phyloP scores from a whole-genome alignment of 2,797 vertebrate species.

The Muscicapa striata region DNA sequence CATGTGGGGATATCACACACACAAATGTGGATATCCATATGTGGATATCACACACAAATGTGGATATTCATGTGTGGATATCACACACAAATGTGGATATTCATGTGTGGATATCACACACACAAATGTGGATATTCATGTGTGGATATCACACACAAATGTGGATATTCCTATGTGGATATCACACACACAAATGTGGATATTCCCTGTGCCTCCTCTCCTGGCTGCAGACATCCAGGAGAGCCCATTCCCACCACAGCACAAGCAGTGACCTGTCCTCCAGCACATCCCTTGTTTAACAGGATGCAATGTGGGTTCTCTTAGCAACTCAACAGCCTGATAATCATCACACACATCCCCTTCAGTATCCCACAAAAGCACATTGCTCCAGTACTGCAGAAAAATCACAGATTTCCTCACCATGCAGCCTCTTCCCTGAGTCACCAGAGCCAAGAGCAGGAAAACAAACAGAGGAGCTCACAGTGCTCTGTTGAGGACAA shows the following conservation, averaged over 20 bases:
- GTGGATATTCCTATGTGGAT: not conserved
- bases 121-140: fast-evolving
- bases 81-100: not conserved
- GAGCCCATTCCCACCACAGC: not conserved
- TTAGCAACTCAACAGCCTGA: not conserved
- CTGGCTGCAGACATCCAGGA: not conserved
- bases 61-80: not conserved
- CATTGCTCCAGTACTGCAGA: not conserved
- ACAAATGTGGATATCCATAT: fast-evolving
- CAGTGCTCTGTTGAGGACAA: not conserved
- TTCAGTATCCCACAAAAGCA: not conserved
- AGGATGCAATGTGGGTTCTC: not conserved
- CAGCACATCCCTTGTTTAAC: not conserved
- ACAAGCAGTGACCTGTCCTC: not conserved
- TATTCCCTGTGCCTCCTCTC: not conserved
- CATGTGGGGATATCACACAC: no score
- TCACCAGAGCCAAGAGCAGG: not conserved
- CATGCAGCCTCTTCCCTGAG: not conserved
- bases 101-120: no score
- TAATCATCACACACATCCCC: constrained; percentile 7
- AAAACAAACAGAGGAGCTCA: not conserved
- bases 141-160: not conserved
- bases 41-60: not conserved
- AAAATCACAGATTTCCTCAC: not conserved
- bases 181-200: not conserved